Evolutionary conservation across 2,113 vertebrate genomes (phyloP).

Genomic region (Brienomyrus brachyistius): DNA sequence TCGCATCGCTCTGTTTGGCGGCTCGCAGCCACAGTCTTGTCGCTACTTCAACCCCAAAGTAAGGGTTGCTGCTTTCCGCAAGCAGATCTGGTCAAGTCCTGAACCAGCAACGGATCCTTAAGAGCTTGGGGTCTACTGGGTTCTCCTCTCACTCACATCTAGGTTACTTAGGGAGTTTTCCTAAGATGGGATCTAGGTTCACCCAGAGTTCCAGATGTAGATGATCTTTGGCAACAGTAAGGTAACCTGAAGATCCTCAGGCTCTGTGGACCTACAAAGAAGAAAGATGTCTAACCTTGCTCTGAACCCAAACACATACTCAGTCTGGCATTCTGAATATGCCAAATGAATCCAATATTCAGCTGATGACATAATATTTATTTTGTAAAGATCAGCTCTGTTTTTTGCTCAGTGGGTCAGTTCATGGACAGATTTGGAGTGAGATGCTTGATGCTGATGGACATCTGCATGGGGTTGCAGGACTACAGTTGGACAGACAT

Average conservation of each 20-base stretch:
- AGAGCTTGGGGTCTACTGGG: background rate
- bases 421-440: background rate
- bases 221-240: background rate
- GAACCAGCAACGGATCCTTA: background rate
- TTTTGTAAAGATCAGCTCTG: background rate
- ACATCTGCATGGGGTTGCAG: constrained; percentile 50
- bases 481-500: constrained; percentile 96
- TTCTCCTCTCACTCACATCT: background rate
- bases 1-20: constrained; percentile 89
- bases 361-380: background rate
- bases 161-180: background rate
- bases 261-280: background rate
- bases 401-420: background rate
- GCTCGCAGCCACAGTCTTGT: constrained; percentile 94
- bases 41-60: constrained; percentile 98
- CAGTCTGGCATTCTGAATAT: background rate
- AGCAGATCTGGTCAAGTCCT: background rate
- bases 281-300: background rate
- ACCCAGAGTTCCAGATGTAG: background rate
- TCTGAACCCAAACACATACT: background rate
- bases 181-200: background rate
- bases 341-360: background rate
- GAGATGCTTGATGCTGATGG: background rate
- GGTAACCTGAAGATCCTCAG: background rate
- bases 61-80: constrained; percentile 15